Evolutionary conservation across 2,888 invertebrate genomes (phyloP).

Genomic region (Athalia rosae): DNA sequence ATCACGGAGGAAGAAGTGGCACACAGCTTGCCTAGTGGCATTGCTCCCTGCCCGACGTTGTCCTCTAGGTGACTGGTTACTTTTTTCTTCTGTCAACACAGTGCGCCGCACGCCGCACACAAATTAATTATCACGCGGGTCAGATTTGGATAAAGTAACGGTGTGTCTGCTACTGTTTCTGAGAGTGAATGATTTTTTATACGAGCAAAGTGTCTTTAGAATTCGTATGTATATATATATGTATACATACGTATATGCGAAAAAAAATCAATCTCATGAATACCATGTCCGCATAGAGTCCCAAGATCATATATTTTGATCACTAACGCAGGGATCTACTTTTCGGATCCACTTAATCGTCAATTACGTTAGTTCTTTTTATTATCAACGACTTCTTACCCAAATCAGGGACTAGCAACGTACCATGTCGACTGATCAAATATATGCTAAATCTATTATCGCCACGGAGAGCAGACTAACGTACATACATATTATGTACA

Average conservation of each 20-base stretch:
- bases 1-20: constrained; percentile 69
- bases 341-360: background rate
- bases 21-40: constrained; percentile 79
- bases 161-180: constrained; percentile 48
- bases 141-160: constrained; percentile 48
- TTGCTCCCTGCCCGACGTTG: constrained; percentile 83
- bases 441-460: background rate
- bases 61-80: constrained; percentile 74
- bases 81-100: constrained; percentile 37
- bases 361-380: background rate
- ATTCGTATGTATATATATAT: constrained; percentile 25
- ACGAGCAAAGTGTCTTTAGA: constrained; percentile 45
- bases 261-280: constrained; percentile 23
- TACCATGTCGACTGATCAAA: constrained; percentile 12
- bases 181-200: constrained; percentile 51
- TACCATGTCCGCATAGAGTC: background rate
- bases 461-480: background rate
- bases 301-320: background rate
- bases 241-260: constrained; percentile 10
- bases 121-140: constrained; percentile 29
- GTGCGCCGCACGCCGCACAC: constrained; percentile 10
- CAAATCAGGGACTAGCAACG: constrained; percentile 10
- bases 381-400: background rate
- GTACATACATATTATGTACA: background rate
- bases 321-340: background rate